Base-by-base conservation (phyloP, 2,113 vertebrate species). In the Copsychus sechellarum region DNA sequence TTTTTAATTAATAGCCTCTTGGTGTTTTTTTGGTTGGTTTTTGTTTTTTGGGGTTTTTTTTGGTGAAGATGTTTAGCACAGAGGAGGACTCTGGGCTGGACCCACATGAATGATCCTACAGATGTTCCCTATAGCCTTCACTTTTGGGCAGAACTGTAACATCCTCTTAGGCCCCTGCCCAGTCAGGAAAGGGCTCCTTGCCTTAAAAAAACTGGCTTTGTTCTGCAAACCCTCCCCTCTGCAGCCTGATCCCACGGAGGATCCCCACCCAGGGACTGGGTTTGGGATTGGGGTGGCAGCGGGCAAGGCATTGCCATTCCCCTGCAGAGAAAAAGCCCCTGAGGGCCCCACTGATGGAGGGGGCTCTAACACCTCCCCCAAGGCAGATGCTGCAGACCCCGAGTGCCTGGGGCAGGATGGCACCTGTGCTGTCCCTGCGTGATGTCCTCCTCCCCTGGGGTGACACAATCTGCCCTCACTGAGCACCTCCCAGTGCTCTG, bases 351-450 rank as follows among this genome's bases (percentile, higher is more conserved):
- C 0, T 9, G 40, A 9, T 8, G 62, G 48, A 79, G 25, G 7
- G 34, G 47, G 20, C 34, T 38, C 53, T 1, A 4, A 24, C 24
- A 42, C 7, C 48, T 11, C 2, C n/a, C 47, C 58, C 36, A 33
- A 33, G 0, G 76, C 64, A 67, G 48, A 12, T 19, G 67, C 34
- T 67, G 81, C 65, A 66, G 43, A 47, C 40, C n/a, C 56, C 0
- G 0, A 13, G 51, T 23, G 31, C 7, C 50, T 28, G 24, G 73
- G 28, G 9, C 2, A 4, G 70, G 50, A 13, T 31, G 70, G 60
- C 26, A 26, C 61, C 33, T 8, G 1, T 47, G 54, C 60, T 38
- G 18, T 60, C 56, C 69, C 81, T 31, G 6, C 1, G 0, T 4
- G 22, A 3, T 60, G 88, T 54, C 60, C 78, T 31, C 24, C 25